These are phyloP conservation scores for Salarias fasciatus DNA, from an alignment of 2,797 vertebrate genomes.

Conservation along the genomic window DNA sequence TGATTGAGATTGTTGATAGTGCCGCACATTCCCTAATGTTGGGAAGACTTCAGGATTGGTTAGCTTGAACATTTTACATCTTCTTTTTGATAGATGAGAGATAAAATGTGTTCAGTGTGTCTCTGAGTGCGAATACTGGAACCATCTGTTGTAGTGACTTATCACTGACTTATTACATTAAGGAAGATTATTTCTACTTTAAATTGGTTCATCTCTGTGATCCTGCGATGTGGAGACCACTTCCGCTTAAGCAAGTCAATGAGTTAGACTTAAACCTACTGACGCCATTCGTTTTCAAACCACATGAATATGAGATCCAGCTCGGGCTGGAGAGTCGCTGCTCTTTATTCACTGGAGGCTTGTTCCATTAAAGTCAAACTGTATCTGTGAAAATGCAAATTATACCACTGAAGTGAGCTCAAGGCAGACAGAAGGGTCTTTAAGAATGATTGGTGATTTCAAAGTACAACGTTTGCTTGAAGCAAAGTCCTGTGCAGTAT, in stretches of 20 bases:
- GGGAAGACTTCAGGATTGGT: too few species aligned
- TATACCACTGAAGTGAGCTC: slow-evolving; percentile 25
- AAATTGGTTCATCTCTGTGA: slow-evolving; percentile 40
- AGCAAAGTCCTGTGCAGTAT: slow-evolving; percentile 14
- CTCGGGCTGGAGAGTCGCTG: slow-evolving; percentile 11
- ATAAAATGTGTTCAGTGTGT: too few species aligned
- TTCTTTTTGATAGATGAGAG: too few species aligned
- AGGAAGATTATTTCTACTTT: slow-evolving; percentile 40
- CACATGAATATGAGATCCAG: slow-evolving; percentile 31
- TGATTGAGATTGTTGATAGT: too few species aligned
- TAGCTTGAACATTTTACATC: too few species aligned
- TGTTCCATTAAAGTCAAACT: slow-evolving; percentile 31
- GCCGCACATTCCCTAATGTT: too few species aligned
- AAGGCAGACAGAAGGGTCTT: slow-evolving; percentile 20
- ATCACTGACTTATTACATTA: slow-evolving; percentile 46
- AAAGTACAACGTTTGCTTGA: slow-evolving; percentile 17
- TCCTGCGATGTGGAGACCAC: slow-evolving; percentile 56
- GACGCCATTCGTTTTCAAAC: slow-evolving; percentile 45
- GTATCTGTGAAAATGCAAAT: slow-evolving; percentile 52
- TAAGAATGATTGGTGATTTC: slow-evolving; percentile 31
- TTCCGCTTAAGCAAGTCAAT: slow-evolving; percentile 47
- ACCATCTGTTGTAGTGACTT: slow-evolving; percentile 25
- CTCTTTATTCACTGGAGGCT: slow-evolving; percentile 34
- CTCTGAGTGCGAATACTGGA: neutral
- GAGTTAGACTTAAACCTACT: slow-evolving; percentile 42